These are phyloP conservation scores for Ichneumoninae sp. DNA, from an alignment of 2,888 invertebrate species.

Conservation along the genomic window DNA sequence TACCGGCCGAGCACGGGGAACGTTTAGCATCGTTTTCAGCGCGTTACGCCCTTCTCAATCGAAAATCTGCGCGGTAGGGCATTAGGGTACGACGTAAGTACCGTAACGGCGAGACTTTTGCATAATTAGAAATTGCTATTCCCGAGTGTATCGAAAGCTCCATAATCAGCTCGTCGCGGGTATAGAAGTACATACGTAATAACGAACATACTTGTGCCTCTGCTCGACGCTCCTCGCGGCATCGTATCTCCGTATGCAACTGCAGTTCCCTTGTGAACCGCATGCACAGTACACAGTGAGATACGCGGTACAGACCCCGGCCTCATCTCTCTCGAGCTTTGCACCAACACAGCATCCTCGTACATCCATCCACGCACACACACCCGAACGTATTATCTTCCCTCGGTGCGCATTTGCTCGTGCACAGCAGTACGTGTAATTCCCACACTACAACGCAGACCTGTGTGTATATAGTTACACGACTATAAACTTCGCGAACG, in stretches of 20 bases:
- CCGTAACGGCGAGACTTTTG: conserved; percentile 45
- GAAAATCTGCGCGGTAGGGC: not conserved
- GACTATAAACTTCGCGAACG: conserved; percentile 26
- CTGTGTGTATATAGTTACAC: not conserved
- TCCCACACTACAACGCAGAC: conserved; percentile 9
- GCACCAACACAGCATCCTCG: not conserved
- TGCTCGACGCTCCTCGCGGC: conserved; percentile 12
- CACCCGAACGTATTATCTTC: not conserved
- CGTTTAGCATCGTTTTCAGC: not conserved
- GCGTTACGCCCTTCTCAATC: not conserved
- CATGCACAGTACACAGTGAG: conserved; percentile 4
- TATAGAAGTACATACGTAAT: conserved; percentile 71
- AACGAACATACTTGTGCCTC: conserved; percentile 47
- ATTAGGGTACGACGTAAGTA: not conserved
- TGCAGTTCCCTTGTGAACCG: conserved; percentile 30
- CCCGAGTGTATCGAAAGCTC: conserved; percentile 64
- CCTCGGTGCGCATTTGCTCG: conserved; percentile 9
- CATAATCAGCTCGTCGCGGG: conserved; percentile 60
- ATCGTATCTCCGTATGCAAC: conserved; percentile 38
- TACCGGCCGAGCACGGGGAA: not conserved
- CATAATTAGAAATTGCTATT: conserved; percentile 69
- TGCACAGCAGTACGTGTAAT: conserved; percentile 15
- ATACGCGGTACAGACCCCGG: not conserved
- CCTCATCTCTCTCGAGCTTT: conserved; percentile 12
- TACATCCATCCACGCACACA: not conserved